Evolutionary conservation across 2,113 vertebrate genomes (phyloP).

Genomic region (Oceanodroma tethys): DNA sequence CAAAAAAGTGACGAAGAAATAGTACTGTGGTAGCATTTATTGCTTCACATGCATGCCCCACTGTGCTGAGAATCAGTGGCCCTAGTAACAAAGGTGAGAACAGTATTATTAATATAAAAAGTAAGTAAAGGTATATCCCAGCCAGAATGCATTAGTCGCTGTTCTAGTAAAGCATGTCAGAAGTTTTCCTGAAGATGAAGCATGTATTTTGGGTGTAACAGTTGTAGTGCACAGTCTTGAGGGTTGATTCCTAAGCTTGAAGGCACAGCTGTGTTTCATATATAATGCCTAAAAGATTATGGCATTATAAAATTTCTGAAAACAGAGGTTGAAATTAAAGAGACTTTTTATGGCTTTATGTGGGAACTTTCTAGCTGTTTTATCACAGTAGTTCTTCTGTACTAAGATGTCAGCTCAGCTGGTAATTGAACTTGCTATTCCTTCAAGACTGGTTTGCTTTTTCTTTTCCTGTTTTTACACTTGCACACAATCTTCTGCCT

Average conservation of each 20-base stretch:
- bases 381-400: neutral
- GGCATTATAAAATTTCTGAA: neutral
- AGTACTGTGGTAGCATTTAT: neutral
- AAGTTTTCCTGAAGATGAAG: neutral
- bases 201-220: neutral
- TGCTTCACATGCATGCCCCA: neutral
- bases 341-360: neutral
- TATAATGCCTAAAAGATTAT: neutral
- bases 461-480: neutral
- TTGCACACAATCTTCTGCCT: neutral
- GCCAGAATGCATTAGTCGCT: neutral
- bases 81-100: neutral
- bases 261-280: neutral
- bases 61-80: neutral
- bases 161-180: neutral
- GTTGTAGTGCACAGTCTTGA: neutral
- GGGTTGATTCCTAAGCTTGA: neutral
- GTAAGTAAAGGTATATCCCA: neutral
- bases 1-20: neutral
- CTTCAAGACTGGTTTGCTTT: conserved; percentile 6
- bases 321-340: neutral
- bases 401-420: neutral
- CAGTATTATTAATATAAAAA: neutral
- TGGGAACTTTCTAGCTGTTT: neutral
- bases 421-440: neutral